Evolutionary conservation across 1,140 invertebrate genomes (phyloP), one percentile per base, ranked within the genome.

Genomic region (Drosophila mojavensis): DNA sequence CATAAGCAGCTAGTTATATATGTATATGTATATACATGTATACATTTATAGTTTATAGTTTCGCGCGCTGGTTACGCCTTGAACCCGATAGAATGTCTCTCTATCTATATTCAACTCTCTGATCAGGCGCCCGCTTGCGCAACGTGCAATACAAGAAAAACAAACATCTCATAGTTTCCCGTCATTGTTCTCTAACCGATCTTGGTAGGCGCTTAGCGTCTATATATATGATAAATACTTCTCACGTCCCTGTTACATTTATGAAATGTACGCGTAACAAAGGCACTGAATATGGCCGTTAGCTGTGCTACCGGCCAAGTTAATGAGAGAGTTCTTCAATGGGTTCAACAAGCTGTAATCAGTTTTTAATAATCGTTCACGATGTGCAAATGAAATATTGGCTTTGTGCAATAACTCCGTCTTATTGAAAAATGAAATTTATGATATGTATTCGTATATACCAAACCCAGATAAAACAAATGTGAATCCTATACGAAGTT

Each of bases 241-340:
- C 66, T 83, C 84, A 89, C 83, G 84, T 89, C 72, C 75, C 75
- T 80, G 69, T 53, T 72, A 86, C 83, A 86, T 86, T 86, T 86
- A 68, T 86, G 83, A 86, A 86, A 86, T 86, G 83, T 86, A 79
- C 75, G 66, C 72, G 72, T 66, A 63, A 78, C 64, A 53, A 64
- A 56, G 69, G 60, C 30, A 33, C 33, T 53, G 43, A 41, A 51
- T 36, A 30, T 68, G 33, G 60, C 51, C n/a, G n/a, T 79, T 71
- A 86, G 82, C 82, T 82, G 83, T 70, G 82, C 82, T 82, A 61
- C 68, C 45, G 33, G 54, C 69, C 64, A 53, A 51, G 24, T 51
- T 64, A 75, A 75, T 54, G 70, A 75, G 48, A 61, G 66, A 63
- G 61, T 51, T 56, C 50, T 73, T 67, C 61, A 61, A 48, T 33